These are phyloP conservation scores for Clavelina lepadiformis DNA, from an alignment of 23 tunicate genomes.

Conservation along the genomic window DNA sequence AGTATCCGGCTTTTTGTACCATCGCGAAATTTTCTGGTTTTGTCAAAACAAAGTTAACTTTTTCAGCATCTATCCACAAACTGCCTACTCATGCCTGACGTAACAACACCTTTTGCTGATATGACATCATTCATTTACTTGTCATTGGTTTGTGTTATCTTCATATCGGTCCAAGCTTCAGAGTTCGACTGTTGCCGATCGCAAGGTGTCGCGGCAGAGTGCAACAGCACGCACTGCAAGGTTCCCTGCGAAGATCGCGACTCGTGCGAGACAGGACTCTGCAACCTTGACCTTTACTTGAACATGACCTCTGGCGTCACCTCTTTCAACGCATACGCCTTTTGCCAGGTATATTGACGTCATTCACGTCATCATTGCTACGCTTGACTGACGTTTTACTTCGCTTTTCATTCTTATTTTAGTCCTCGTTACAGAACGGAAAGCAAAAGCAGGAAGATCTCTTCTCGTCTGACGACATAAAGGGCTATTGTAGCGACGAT, in stretches of 20 bases:
- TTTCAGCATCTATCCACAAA: too few relatives aligned
- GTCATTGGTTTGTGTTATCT: too few relatives aligned
- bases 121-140: too few relatives aligned
- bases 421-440: not conserved
- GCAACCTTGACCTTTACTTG: not conserved
- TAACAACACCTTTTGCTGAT: too few relatives aligned
- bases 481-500: not conserved
- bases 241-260: not conserved
- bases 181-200: too few relatives aligned
- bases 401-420: not conserved
- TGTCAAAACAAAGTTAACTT: too few relatives aligned
- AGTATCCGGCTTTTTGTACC: too few relatives aligned
- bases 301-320: slow-evolving; percentile 1
- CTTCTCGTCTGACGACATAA: slow-evolving; percentile 11
- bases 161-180: too few relatives aligned
- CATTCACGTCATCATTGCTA: not conserved
- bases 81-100: too few relatives aligned
- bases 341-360: slow-evolving; percentile 13
- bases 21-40: too few relatives aligned
- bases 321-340: not conserved
- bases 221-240: slow-evolving; percentile 11
- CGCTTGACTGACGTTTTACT: not conserved
- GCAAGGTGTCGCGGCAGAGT: too few relatives aligned
- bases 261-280: slow-evolving; percentile 9
- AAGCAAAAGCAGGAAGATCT: not conserved